Conservation (phyloP, 64 coral and sea anemone species). For the Actinia equina region DNA sequence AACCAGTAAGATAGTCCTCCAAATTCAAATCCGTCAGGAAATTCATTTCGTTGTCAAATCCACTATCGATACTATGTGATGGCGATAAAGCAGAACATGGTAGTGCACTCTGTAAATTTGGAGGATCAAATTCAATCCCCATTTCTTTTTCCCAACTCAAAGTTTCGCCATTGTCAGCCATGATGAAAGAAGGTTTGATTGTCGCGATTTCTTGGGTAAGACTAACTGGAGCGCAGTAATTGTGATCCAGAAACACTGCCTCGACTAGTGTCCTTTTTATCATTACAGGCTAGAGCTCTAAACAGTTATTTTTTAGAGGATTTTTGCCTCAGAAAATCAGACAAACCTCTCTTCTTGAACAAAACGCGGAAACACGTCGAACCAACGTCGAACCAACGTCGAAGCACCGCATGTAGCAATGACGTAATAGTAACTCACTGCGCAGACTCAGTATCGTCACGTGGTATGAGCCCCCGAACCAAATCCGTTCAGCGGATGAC, state of each 20-base stretch:
- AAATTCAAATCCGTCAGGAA: slow-evolving; percentile 17
- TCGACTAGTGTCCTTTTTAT: background rate
- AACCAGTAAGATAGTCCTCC: background rate
- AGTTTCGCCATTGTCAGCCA: background rate
- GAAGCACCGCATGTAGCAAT: background rate
- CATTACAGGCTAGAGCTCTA: background rate
- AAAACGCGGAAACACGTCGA: too few species aligned
- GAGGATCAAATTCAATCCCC: slow-evolving; percentile 4
- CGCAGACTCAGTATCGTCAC: slow-evolving; percentile 14
- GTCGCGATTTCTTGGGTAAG: background rate
- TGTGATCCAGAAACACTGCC: slow-evolving; percentile 19
- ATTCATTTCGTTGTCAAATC: slow-evolving; percentile 33
- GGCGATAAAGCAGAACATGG: slow-evolving; percentile 22
- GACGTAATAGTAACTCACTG: background rate
- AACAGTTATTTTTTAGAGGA: background rate
- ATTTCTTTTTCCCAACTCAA: slow-evolving; percentile 5
- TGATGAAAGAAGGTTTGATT: background rate
- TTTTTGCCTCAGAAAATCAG: background rate
- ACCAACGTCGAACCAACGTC: slow-evolving; percentile 21
- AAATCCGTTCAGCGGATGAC: background rate
- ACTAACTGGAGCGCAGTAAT: background rate
- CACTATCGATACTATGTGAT: slow-evolving; percentile 55
- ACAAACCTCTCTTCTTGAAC: background rate
- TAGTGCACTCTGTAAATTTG: background rate
- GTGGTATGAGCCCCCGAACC: background rate